A percentile compares a stretch with the other conserved stretches of the same genome.
phyloP scores from a whole-genome alignment of 2,797 vertebrate species.

The Oceanodroma leucorhoa region DNA sequence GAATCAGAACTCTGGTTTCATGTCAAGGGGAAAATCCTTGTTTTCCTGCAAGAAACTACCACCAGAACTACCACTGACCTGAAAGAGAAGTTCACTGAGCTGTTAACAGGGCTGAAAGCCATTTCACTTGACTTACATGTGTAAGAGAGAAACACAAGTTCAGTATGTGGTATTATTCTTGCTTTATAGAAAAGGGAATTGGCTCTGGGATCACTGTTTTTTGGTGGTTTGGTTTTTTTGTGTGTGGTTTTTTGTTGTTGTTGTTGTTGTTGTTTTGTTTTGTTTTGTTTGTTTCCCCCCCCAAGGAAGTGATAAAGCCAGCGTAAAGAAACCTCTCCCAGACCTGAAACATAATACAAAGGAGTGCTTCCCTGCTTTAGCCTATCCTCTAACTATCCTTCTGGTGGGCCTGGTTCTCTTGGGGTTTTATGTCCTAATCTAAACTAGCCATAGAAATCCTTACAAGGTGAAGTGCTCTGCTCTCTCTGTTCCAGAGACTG shows the following conservation, averaged over 20 bases:
- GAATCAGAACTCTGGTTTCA: neutral
- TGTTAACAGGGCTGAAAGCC: neutral
- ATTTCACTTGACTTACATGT: neutral
- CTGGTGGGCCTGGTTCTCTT: neutral
- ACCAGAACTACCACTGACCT: neutral
- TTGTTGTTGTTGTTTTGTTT: accelerated
- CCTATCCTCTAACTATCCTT: neutral
- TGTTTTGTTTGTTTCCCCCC: neutral
- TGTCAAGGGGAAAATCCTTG: neutral
- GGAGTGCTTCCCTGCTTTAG: neutral
- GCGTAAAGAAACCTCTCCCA: neutral
- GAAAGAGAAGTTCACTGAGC: neutral
- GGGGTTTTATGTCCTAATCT: neutral
- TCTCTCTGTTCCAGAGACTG: neutral
- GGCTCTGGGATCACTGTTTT: neutral
- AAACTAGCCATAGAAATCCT: neutral
- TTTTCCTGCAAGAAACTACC: neutral
- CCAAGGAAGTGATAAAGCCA: neutral
- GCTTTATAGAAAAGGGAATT: neutral
- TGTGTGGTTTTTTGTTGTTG: too few relatives aligned
- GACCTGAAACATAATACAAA: neutral
- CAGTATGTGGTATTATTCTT: neutral
- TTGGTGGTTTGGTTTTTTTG: accelerated
- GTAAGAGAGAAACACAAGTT: neutral
- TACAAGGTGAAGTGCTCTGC: neutral